phyloP scores from a whole-genome alignment of 37 sponge, comb jelly and placozoan genomes.

The Oscarella lobularis region DNA sequence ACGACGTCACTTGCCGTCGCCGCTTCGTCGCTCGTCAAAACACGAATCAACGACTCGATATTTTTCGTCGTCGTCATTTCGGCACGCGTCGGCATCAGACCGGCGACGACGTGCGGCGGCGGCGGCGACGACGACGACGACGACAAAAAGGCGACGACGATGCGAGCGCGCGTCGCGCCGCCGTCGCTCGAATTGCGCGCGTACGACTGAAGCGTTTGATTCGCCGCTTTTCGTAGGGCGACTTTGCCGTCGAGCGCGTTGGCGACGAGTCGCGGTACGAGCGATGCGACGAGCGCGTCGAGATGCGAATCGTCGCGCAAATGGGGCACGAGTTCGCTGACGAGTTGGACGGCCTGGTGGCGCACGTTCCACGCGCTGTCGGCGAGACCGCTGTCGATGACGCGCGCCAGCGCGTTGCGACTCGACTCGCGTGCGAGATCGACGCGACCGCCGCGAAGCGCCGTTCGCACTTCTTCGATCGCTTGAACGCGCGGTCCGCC shows the following conservation, averaged over 20 bases:
- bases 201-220: neutral
- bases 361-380: neutral
- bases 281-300: neutral
- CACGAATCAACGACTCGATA: neutral
- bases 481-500: no score
- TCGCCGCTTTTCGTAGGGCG: neutral
- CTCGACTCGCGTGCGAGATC: no score
- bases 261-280: neutral
- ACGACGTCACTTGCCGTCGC: neutral
- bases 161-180: neutral
- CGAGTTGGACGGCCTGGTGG: neutral
- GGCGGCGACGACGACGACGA: neutral
- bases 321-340: neutral
- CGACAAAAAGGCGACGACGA: neutral
- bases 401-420: no score
- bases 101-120: no score
- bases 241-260: conserved; percentile 1
- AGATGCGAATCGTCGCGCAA: neutral
- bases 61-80: neutral
- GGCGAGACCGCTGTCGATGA: neutral
- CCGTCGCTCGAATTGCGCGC: neutral
- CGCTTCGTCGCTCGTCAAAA: neutral
- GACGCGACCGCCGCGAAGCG: no score
- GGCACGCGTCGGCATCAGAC: neutral
- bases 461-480: no score